Conservation (phyloP, 2,888 invertebrate species). For the Marasmarcha lunaedactyla region DNA sequence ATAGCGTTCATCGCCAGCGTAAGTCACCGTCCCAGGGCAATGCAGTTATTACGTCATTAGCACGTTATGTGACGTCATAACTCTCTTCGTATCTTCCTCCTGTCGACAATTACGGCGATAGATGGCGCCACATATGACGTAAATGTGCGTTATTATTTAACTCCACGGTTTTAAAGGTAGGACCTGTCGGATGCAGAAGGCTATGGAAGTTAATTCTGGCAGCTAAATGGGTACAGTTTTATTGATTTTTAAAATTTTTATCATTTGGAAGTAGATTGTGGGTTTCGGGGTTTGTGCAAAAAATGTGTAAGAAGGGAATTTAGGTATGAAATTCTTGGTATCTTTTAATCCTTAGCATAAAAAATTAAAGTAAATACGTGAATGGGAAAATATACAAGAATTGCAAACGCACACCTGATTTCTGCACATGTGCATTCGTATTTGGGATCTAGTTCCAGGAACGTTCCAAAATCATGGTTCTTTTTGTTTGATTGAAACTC, state of each 20-base stretch:
- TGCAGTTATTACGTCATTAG: conserved; percentile 66
- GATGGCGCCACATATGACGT: conserved; percentile 45
- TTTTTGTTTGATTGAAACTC: no score
- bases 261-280: not conserved
- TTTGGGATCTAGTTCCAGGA: no score
- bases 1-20: conserved; percentile 39
- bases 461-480: no score
- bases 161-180: conserved; percentile 22
- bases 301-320: no score
- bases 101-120: conserved; percentile 59
- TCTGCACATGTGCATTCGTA: no score
- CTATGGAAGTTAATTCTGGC: not conserved
- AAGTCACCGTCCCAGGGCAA: conserved; percentile 43
- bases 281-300: conserved; percentile 4
- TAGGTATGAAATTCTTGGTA: no score
- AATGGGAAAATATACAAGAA: no score
- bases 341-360: no score
- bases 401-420: no score
- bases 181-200: conserved; percentile 12
- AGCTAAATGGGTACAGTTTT: not conserved
- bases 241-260: not conserved
- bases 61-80: conserved; percentile 63
- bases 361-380: no score
- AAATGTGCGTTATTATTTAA: conserved; percentile 42
- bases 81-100: conserved; percentile 56